Evolutionary conservation across 2,113 vertebrate genomes (phyloP), one percentile per base, ranked within the genome.

Genomic region (Todiramphus saurophagus): DNA sequence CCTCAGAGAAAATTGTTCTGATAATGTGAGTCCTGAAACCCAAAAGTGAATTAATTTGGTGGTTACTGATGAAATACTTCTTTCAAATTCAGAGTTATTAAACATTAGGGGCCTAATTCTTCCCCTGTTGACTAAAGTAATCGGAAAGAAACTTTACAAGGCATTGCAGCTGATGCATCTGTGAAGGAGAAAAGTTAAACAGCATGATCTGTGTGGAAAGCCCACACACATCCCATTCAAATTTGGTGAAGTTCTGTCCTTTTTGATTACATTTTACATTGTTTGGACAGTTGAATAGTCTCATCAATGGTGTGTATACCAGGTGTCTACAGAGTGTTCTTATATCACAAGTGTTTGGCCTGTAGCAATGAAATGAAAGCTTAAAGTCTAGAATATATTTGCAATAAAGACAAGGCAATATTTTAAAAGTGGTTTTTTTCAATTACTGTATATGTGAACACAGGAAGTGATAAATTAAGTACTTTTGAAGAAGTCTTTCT

Each of bases 61-160:
- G 69, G 24, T 86, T 67, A 24, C 30, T 82, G 69, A 87, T 44
- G 95, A 97, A 86, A 18, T 48, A 30, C 79, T 97, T 92, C 50
- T 87, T 93, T 59, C 83, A 87, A n/a, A 75, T 74, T 72, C 33
- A 50, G 43, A 41, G 37, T 90, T 97, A 97, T 93, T 96, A 96
- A 96, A 80, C 56, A 93, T 51, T 58, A 96, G 31, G 23, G 24
- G 30, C 44, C 20, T 87, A 79, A 68, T 76, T 68, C 3, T 35
- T 58, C 33, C 30, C 21, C 72, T 18, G n/a, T 56, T 75, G 55
- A 37, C 23, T 16, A 18, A 43, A 70, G 10, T 43, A 77, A 35
- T 18, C 33, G 4, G n/a, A 80, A 37, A 81, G 13, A 13, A 70
- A 10, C 41, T 53, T 67, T 59, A 60, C 31, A 81, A 67, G 19